Base-by-base conservation (phyloP, 2,113 vertebrate species). In the Bos javanicus region DNA sequence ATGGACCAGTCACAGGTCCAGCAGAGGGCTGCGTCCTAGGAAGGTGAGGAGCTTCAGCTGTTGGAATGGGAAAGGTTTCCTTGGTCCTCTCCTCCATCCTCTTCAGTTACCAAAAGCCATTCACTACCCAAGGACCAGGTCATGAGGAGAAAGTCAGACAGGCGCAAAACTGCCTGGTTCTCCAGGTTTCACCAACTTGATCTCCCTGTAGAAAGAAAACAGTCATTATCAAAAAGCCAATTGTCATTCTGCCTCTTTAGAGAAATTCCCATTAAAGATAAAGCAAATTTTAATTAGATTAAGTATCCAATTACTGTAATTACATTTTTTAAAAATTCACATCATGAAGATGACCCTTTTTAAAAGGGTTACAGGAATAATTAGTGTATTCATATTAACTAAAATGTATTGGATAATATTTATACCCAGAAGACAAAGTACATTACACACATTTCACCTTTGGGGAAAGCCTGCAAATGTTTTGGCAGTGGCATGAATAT, bases 221-320 rank as follows among this genome's bases (percentile, higher is more conserved):
- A 98, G 98, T 95, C 98, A 98, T 99, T 99, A 99, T 99, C 99
- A 99, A 98, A 99, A 99, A 99, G 98, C 98, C 98, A 98, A 98
- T 99, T 99, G 99, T 99, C 98, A 99, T 99, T 98, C 99, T 96
- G 97, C 98, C 98, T 99, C 99, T 99, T 99, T 99, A 99, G 99
- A 99, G 99, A 99, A 99, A 98, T 98, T 99, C 97, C 98, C 98
- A 99, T 99, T 99, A 99, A 99, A 99, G 99, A 99, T 99, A 99
- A 99, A 99, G 98, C 98, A 95, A 99, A 98, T 99, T 99, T 99
- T 99, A 99, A 99, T 99, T 99, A 99, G 99, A 99, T 99, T 99
- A 99, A 99, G 99, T 99, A 99, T 99, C 99, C 99, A 99, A 99
- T 99, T 99, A 99, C 99, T 98, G 99, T 99, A 99, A 99, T 99